Conservation (phyloP, 2,797 vertebrate species). For the Darevskia nairensis region DNA sequence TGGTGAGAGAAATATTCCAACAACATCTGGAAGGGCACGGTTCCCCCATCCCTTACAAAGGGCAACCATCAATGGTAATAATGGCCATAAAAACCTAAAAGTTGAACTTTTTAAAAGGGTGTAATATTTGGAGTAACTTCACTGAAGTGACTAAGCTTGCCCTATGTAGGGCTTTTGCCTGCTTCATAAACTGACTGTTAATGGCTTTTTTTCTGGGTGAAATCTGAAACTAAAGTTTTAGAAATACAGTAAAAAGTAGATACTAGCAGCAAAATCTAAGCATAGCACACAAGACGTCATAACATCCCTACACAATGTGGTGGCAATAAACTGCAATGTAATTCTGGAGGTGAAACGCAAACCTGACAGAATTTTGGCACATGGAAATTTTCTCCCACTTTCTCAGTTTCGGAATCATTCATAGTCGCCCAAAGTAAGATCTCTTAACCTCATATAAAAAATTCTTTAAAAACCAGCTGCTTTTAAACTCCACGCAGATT, state of each 20-base stretch:
- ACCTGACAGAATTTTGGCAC: conserved; percentile 45
- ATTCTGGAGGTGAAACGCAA: conserved; percentile 58
- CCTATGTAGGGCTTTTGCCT: not conserved
- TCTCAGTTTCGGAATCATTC: conserved; percentile 46
- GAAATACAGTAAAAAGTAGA: conserved; percentile 37
- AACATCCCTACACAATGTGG: conserved; percentile 22
- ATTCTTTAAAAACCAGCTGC: conserved; percentile 21
- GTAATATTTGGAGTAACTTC: not conserved
- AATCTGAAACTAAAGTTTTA: conserved; percentile 54
- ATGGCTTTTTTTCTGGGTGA: conserved; percentile 29
- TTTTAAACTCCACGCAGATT: not conserved
- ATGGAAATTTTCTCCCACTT: conserved; percentile 25
- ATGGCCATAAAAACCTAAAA: conserved; percentile 6
- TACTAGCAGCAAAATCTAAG: conserved; percentile 54
- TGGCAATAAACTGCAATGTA: conserved; percentile 54
- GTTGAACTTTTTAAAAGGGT: not conserved
- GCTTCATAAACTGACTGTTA: not conserved
- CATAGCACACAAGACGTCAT: not conserved
- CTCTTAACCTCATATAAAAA: conserved; percentile 10
- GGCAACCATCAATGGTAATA: conserved; percentile 38
- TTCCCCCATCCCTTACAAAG: not conserved
- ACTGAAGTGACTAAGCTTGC: not conserved
- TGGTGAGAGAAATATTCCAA: not conserved
- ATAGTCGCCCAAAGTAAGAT: conserved; percentile 45
- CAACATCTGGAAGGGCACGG: not conserved